Evolutionary conservation across 2,113 vertebrate species (phyloP).

Genomic region (Notothenia coriiceps): DNA sequence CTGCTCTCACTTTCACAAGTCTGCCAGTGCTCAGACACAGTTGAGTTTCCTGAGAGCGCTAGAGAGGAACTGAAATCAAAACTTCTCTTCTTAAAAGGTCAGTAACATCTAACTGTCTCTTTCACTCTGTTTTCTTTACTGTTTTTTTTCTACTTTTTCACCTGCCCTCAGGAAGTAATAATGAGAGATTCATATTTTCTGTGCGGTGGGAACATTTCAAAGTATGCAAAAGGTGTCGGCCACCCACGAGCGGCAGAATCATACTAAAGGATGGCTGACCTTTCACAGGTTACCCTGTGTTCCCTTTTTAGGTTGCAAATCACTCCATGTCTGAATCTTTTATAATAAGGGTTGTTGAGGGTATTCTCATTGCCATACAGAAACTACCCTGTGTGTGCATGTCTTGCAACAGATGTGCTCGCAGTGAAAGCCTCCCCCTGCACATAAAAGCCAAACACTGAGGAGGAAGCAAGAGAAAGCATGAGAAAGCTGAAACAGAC

Average conservation of each 20-base stretch:
- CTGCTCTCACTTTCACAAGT: conserved; percentile 82
- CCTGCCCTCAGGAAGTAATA: conserved; percentile 35
- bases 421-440: conserved; percentile 37
- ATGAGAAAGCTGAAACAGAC: conserved; percentile 60
- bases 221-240: conserved; percentile 23
- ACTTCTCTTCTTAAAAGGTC: conserved; percentile 82
- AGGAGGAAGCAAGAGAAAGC: conserved; percentile 66
- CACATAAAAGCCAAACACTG: conserved; percentile 19
- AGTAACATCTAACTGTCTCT: conserved; percentile 72
- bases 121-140: conserved; percentile 28
- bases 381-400: conserved; percentile 35
- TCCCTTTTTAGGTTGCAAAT: conserved; percentile 26
- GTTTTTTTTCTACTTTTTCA: conserved; percentile 1
- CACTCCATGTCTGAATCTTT: not conserved
- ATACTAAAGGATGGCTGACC: conserved; percentile 53
- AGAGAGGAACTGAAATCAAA: conserved; percentile 79
- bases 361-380: conserved; percentile 14
- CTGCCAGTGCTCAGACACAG: conserved; percentile 72
- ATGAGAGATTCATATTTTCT: conserved; percentile 47
- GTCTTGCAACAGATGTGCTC: conserved; percentile 57
- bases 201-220: conserved; percentile 36
- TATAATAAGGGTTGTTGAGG: not conserved
- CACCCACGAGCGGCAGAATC: conserved; percentile 37
- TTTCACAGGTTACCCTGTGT: conserved; percentile 30
- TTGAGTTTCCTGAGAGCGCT: conserved; percentile 74